Percentiles rank a stretch among this genome's conserved stretches.
Conservation (phyloP, 2,797 vertebrate species). For the Thunnus albacares region DNA sequence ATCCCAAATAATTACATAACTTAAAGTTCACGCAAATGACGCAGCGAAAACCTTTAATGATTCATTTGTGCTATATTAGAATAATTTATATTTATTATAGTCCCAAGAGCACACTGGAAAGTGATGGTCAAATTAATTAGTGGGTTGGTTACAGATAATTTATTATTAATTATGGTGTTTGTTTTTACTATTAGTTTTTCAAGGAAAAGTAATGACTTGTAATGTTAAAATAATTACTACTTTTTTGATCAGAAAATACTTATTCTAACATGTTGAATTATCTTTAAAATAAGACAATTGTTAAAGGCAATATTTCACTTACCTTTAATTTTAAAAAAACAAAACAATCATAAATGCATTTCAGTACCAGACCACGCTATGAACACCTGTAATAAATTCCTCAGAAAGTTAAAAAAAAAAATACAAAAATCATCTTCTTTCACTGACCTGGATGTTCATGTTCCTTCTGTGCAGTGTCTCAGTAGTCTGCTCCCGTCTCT, state of each 20-base stretch:
- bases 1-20: conserved; percentile 2
- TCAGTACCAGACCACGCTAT: neutral
- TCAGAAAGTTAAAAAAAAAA: neutral
- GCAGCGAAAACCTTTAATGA: neutral
- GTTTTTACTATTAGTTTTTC: neutral
- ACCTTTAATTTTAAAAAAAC: neutral
- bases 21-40: neutral
- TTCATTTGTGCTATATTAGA: neutral
- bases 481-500: conserved; percentile 19
- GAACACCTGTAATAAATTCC: neutral
- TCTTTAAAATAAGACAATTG: neutral
- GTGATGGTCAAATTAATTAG: neutral
- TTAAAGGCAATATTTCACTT: neutral
- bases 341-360: neutral
- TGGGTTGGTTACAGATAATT: too few relatives aligned
- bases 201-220: neutral
- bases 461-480: conserved; percentile 7
- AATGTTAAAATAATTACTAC: neutral
- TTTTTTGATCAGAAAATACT: neutral
- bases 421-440: neutral
- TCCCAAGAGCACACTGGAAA: neutral
- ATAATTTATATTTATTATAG: neutral
- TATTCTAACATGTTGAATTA: neutral
- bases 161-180: too few relatives aligned
- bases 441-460: conserved; percentile 72